Evolutionary conservation across 1,140 invertebrate genomes (phyloP), one percentile per base, ranked within the genome.

Genomic region (Ericerus pela): DNA sequence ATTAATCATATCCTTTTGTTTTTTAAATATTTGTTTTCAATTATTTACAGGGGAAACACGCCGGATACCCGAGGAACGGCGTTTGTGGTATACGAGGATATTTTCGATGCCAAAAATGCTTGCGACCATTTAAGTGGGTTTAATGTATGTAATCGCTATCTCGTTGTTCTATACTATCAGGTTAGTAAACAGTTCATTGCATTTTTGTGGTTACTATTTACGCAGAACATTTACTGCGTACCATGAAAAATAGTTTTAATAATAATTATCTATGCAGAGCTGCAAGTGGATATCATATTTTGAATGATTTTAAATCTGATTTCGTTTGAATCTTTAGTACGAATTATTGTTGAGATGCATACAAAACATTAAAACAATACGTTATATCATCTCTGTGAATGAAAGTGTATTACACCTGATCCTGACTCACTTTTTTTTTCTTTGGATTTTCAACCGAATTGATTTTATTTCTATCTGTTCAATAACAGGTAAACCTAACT

Each of bases 81-180:
- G 18, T 99, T 98, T 79, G 93, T 99, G 51, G 92, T 98, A 1
- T 99, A 97, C 73, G 96, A 98, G 75, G 96, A 99, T 68, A 99
- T 98, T 64, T 99, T 97, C 76, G 96, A 99, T 79, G 96, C 95
- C 0, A 99, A 97, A 73, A 99, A 98, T 77, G 96, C 96, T 10
- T 99, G 96, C 73, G 96, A 99, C 72, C 95, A 99, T 73, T 74
- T 99, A 36, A 96, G 90, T 58, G 96, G 96, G 26, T 99, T 99
- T 69, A 99, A 99, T 71, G 96, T 99, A 16, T 98, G 94, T 69
- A 99, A 99, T 69, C 76, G 96, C 63, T 99, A 99, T 70, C 74
- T 99, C 30, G 94, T 99, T 16, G 95, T 99, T 0, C 73, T 99
- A 0, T 99, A 99, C 69, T 99, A 98, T 72, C 81, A 84, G 67